A percentile compares a stretch with the other conserved stretches of the same genome.
These are phyloP conservation scores for Piprites chloris DNA, from an alignment of 2,113 vertebrate genomes.

Conservation along the genomic window DNA sequence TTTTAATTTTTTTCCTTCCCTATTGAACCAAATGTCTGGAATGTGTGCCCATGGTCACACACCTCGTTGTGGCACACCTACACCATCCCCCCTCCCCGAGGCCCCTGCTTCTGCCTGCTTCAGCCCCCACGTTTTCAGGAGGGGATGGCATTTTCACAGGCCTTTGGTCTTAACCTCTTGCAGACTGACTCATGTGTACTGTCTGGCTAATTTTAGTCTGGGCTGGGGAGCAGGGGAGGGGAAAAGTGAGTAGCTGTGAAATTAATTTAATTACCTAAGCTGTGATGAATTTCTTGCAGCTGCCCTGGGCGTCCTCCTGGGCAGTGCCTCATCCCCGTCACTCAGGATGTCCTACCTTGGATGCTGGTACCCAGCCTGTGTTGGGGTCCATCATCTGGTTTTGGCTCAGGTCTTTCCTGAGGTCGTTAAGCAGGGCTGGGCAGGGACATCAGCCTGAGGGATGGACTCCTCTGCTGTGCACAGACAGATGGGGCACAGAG, in stretches of 20 bases:
- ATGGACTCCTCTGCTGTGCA: background rate
- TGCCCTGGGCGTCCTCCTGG: background rate
- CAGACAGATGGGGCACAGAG: background rate
- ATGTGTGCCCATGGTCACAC: background rate
- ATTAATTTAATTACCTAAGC: slow-evolving; percentile 64
- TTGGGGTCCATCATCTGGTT: background rate
- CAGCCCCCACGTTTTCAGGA: background rate
- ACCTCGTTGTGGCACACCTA: background rate
- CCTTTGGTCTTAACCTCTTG: slow-evolving; percentile 26
- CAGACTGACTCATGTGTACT: slow-evolving; percentile 44
- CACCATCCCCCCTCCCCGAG: background rate
- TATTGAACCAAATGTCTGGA: background rate
- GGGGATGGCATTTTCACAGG: background rate
- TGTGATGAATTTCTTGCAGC: background rate
- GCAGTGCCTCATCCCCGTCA: background rate
- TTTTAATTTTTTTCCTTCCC: background rate
- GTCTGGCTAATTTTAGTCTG: slow-evolving; percentile 61
- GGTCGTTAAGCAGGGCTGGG: background rate
- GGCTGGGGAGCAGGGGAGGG: background rate
- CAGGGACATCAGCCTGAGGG: background rate
- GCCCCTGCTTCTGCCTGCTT: background rate
- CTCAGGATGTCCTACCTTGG: background rate
- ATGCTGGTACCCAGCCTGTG: background rate
- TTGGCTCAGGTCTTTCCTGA: background rate
- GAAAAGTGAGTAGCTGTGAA: slow-evolving; percentile 50